These are phyloP conservation scores for Agapostemon virescens DNA, from an alignment of 2,888 invertebrate species.

Conservation along the genomic window DNA sequence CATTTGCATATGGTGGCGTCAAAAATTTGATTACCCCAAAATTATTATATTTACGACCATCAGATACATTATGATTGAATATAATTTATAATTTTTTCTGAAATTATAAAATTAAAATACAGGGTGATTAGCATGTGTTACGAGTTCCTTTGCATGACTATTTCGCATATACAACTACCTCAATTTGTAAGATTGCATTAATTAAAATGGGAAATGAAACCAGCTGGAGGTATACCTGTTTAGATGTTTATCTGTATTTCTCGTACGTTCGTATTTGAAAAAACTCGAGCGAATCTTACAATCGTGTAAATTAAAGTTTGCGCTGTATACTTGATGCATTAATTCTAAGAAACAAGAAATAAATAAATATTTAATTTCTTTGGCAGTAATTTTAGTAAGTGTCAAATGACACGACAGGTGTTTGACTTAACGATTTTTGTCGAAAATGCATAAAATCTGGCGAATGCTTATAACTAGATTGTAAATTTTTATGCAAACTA, in stretches of 20 bases:
- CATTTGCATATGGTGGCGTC: no score
- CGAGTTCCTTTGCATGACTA: not conserved
- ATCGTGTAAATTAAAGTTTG: slow-evolving; percentile 18
- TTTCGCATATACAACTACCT: not conserved
- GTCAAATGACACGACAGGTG: no score
- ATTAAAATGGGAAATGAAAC: not conserved
- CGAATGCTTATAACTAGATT: not conserved
- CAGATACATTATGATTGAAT: no score
- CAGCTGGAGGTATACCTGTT: slow-evolving; percentile 10
- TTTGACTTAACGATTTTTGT: no score
- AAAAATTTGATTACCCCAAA: no score
- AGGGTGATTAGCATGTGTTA: not conserved
- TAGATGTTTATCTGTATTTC: not conserved
- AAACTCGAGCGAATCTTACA: slow-evolving; percentile 3
- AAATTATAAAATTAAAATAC: not conserved
- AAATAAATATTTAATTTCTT: no score
- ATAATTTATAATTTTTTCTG: not conserved
- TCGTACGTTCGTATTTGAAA: not conserved
- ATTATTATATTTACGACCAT: no score
- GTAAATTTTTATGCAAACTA: no score
- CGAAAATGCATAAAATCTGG: not conserved
- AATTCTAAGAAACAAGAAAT: no score
- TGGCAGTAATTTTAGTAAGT: no score
- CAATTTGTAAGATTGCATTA: not conserved
- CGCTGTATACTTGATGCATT: slow-evolving; percentile 16